Conservation (phyloP, 23 tunicate genomes). For the Styela clava region DNA sequence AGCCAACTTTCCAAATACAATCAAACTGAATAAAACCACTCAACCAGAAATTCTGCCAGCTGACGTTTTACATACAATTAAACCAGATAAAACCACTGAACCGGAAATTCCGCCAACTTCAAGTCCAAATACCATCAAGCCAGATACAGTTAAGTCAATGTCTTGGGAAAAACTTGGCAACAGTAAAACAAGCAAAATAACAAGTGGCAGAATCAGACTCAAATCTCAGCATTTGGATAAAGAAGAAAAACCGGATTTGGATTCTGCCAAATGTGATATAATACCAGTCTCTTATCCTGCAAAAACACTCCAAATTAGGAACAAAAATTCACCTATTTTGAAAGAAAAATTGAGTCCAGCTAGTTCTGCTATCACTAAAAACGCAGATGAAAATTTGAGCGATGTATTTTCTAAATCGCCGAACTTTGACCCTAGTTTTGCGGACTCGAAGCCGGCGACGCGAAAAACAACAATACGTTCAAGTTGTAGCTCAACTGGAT, state of each 20-base stretch:
- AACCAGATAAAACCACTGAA: no score
- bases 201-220: not conserved
- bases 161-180: not conserved
- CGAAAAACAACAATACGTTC: not conserved
- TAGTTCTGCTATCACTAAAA: no score
- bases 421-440: not conserved
- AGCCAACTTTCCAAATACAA: no score
- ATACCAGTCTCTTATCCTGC: no score
- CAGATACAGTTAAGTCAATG: not conserved
- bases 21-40: no score
- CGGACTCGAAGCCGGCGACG: not conserved
- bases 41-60: no score
- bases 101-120: not conserved
- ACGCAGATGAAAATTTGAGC: not conserved
- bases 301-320: not conserved
- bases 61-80: no score
- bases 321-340: not conserved
- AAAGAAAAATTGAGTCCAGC: no score
- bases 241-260: not conserved
- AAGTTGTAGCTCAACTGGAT: not conserved
- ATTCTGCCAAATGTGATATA: not conserved
- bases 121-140: slow-evolving; percentile 5
- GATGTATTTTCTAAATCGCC: not conserved
- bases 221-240: not conserved
- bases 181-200: not conserved